Evolutionary conservation across 1,140 invertebrate genomes (phyloP).

Genomic region (Heterodera carotae): DNA sequence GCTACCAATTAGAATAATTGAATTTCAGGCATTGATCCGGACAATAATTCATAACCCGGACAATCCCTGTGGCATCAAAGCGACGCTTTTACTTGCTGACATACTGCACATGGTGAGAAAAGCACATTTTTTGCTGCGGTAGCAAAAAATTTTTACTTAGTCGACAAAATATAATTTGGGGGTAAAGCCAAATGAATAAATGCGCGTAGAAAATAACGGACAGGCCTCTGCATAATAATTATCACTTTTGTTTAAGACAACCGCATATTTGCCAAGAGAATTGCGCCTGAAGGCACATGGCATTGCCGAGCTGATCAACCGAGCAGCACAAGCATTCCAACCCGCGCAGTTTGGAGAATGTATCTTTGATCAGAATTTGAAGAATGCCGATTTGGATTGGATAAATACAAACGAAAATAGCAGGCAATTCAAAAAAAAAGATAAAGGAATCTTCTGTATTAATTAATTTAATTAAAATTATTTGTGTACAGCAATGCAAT

Average conservation of each 20-base stretch:
- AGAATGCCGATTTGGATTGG: not conserved
- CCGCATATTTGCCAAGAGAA: conserved; percentile 10
- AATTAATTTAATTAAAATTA: not conserved
- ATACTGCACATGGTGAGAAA: not conserved
- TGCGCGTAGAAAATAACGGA: too few species aligned
- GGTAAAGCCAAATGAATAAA: too few species aligned
- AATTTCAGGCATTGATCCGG: not conserved
- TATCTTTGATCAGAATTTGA: not conserved
- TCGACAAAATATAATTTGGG: too few species aligned
- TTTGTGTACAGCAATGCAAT: not conserved
- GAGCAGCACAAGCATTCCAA: conserved; percentile 1
- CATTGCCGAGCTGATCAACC: not conserved
- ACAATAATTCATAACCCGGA: not conserved
- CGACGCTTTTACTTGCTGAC: not conserved
- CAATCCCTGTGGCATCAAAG: not conserved
- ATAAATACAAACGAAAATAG: not conserved
- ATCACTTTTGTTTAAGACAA: not conserved
- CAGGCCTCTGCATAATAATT: too few species aligned
- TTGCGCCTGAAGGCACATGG: not conserved
- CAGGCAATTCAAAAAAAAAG: not conserved
- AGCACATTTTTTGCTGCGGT: too few species aligned
- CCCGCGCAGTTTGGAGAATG: not conserved
- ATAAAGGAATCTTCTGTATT: not conserved
- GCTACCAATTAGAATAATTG: too few species aligned
- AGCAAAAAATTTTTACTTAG: too few species aligned